Percentiles rank a stretch among this genome's conserved stretches.
These are phyloP conservation scores for Chelonoidis abingdonii DNA, from an alignment of 2,113 vertebrate species.

Conservation along the genomic window DNA sequence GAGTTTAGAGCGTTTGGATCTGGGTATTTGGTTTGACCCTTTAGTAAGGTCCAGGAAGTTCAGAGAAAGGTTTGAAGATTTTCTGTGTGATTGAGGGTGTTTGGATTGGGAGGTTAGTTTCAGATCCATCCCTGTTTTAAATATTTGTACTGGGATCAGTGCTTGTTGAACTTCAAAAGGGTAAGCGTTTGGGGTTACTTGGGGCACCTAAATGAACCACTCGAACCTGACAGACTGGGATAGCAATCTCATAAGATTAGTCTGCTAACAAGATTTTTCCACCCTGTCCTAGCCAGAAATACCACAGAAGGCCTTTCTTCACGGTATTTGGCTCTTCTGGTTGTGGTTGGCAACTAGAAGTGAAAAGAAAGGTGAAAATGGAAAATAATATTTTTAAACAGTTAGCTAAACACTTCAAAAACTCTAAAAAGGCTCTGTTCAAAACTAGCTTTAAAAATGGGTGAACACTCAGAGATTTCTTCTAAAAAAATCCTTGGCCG, in stretches of 20 bases:
- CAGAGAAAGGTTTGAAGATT: not conserved
- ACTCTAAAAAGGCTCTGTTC: constrained; percentile 46
- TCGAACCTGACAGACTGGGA: not conserved
- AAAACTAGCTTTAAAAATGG: not conserved
- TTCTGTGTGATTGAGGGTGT: not conserved
- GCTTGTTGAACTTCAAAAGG: not conserved
- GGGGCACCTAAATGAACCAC: not conserved
- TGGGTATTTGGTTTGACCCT: not conserved
- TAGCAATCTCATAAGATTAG: not conserved
- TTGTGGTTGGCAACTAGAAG: not conserved
- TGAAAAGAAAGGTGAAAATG: not conserved
- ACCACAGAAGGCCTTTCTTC: not conserved
- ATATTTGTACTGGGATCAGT: not conserved
- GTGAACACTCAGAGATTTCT: not conserved
- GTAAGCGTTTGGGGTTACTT: not conserved
- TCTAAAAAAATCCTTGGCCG: constrained; percentile 64
- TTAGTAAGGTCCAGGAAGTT: not conserved
- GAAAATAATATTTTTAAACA: not conserved
- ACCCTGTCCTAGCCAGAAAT: not conserved
- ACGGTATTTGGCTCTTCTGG: not conserved
- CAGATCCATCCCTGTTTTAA: not conserved
- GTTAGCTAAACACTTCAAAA: constrained; percentile 3
- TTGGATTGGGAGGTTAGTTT: not conserved
- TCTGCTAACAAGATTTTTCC: not conserved
- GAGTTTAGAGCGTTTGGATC: not conserved